These are phyloP conservation scores for Troides helena DNA, from an alignment of 2,888 invertebrate species.

Conservation along the genomic window DNA sequence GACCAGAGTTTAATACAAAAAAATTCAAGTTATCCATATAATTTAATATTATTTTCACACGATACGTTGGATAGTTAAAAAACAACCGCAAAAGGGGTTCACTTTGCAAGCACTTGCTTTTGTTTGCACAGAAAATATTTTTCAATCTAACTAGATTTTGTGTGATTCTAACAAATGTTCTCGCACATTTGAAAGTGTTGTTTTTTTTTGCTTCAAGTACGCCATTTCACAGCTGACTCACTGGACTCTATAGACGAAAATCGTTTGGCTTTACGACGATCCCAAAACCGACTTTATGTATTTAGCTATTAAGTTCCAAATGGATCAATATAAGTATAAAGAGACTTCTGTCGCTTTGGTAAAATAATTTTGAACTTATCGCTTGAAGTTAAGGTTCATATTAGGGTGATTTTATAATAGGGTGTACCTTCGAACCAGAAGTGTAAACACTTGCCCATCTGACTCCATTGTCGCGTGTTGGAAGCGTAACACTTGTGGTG, in stretches of 20 bases:
- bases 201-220: constrained; percentile 66
- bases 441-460: constrained; percentile 71
- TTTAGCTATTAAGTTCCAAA: neutral
- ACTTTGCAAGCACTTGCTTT: constrained; percentile 9
- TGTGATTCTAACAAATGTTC: constrained; percentile 69
- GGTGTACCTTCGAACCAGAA: constrained; percentile 17
- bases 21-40: neutral
- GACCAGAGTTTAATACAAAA: no score
- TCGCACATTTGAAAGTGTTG: constrained; percentile 63
- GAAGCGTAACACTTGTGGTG: constrained; percentile 70
- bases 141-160: constrained; percentile 47
- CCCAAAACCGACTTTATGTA: constrained; percentile 11
- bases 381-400: neutral
- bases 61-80: neutral
- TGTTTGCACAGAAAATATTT: constrained; percentile 28
- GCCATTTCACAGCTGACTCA: constrained; percentile 53
- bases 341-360: neutral
- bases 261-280: constrained; percentile 9
- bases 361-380: constrained; percentile 4
- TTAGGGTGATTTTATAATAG: neutral
- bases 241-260: constrained; percentile 26
- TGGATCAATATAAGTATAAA: neutral
- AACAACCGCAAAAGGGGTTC: constrained; percentile 12
- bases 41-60: neutral
- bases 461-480: constrained; percentile 61